Conservation (phyloP, 2,888 invertebrate genomes). For the Autographa gamma region DNA sequence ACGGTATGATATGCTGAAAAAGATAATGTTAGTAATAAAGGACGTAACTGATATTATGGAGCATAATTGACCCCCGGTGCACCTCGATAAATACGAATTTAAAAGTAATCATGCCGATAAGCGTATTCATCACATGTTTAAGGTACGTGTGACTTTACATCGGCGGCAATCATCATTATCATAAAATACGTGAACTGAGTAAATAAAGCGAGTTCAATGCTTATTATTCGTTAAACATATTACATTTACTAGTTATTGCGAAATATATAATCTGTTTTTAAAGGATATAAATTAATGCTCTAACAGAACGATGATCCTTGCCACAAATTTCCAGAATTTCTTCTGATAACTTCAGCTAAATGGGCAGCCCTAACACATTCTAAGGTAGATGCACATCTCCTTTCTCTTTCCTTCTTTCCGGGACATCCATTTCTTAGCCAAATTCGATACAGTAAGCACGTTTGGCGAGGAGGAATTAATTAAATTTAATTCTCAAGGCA, state of each 20-base stretch:
- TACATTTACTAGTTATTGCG: no score
- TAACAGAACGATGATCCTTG: neutral
- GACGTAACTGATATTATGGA: conserved; percentile 60
- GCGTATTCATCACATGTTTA: conserved; percentile 28
- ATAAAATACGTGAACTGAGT: neutral
- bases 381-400: conserved; percentile 27
- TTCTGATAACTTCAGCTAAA: neutral
- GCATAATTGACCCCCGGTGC: conserved; percentile 58
- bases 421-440: conserved; percentile 37
- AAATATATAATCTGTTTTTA: no score
- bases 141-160: conserved; percentile 19
- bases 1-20: conserved; percentile 65
- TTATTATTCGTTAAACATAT: no score
- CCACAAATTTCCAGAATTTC: neutral
- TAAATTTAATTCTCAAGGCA: conserved; percentile 78
- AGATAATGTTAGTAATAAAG: conserved; percentile 67
- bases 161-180: conserved; percentile 16
- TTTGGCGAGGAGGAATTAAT: conserved; percentile 78
- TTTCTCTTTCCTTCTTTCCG: conserved; percentile 37
- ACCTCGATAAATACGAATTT: conserved; percentile 52
- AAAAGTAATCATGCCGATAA: conserved; percentile 49
- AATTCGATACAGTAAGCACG: conserved; percentile 53
- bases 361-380: conserved; percentile 22
- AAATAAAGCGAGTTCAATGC: neutral
- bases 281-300: neutral